Conservation (phyloP, 2,888 invertebrate genomes). For the Ceramica pisi region DNA sequence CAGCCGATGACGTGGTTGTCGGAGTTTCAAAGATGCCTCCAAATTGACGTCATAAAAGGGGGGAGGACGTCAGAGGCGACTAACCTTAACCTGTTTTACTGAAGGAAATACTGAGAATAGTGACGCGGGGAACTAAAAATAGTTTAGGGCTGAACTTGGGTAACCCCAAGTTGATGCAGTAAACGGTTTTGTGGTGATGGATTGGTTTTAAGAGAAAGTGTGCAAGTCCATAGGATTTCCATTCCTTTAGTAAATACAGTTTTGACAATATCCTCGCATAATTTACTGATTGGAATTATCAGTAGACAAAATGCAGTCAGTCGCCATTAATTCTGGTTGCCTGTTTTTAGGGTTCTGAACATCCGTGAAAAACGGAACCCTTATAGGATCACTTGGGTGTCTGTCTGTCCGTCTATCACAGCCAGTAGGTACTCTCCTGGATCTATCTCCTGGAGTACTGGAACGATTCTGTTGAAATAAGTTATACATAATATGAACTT, state of each 20-base stretch:
- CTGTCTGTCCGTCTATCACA: no score
- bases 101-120: conserved; percentile 15
- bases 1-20: conserved; percentile 41
- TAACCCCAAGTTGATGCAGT: conserved; percentile 19
- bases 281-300: not conserved
- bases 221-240: conserved; percentile 2
- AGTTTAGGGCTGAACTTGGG: conserved; percentile 33
- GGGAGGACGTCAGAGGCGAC: conserved; percentile 45
- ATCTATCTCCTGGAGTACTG: no score
- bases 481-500: no score
- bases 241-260: not conserved
- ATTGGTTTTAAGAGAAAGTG: not conserved
- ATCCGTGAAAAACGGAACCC: no score
- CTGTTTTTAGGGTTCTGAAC: no score
- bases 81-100: conserved; percentile 53
- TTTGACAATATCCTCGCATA: not conserved
- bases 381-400: no score
- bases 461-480: no score
- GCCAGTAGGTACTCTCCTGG: no score
- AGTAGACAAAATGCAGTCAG: not conserved
- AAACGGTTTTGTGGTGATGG: conserved; percentile 8
- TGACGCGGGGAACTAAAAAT: conserved; percentile 33
- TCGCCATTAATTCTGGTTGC: not conserved
- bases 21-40: conserved; percentile 18
- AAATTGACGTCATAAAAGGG: conserved; percentile 37